These are phyloP conservation scores for Trichogramma dendrolimi DNA, from an alignment of 2,888 invertebrate species.

Conservation along the genomic window DNA sequence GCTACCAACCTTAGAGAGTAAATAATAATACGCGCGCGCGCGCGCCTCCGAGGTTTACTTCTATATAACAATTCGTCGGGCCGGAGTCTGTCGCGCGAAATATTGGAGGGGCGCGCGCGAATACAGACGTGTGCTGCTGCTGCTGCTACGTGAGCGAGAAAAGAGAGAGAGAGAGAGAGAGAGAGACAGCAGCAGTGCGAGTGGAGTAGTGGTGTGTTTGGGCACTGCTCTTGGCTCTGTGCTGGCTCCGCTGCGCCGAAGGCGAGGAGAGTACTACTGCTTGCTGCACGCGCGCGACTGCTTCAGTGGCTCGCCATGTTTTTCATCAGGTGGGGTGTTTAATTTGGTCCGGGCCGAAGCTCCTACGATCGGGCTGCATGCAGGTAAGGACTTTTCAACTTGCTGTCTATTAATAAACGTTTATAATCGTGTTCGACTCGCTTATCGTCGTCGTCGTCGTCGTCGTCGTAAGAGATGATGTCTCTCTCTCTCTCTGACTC, in stretches of 20 bases:
- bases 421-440: background rate
- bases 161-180: background rate
- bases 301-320: slow-evolving; percentile 66
- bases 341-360: slow-evolving; percentile 53
- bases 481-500: too few relatives aligned
- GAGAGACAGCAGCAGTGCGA: background rate
- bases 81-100: slow-evolving; percentile 4
- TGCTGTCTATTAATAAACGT: background rate
- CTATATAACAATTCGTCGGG: too few relatives aligned
- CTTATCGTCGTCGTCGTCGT: background rate
- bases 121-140: too few relatives aligned
- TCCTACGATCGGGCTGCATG: slow-evolving; percentile 52
- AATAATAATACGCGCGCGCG: too few relatives aligned
- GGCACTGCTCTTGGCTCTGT: too few relatives aligned
- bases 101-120: slow-evolving; percentile 16
- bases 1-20: too few relatives aligned
- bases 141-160: background rate
- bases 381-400: slow-evolving; percentile 42
- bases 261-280: background rate
- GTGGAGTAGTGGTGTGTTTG: too few relatives aligned
- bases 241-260: too few relatives aligned
- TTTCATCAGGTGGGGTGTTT: slow-evolving; percentile 69
- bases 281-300: slow-evolving; percentile 15
- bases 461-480: too few relatives aligned
- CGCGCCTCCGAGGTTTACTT: too few relatives aligned